Base-by-base conservation (phyloP, 2,113 vertebrate species). In the Rhinopomastus cyanomelas region DNA sequence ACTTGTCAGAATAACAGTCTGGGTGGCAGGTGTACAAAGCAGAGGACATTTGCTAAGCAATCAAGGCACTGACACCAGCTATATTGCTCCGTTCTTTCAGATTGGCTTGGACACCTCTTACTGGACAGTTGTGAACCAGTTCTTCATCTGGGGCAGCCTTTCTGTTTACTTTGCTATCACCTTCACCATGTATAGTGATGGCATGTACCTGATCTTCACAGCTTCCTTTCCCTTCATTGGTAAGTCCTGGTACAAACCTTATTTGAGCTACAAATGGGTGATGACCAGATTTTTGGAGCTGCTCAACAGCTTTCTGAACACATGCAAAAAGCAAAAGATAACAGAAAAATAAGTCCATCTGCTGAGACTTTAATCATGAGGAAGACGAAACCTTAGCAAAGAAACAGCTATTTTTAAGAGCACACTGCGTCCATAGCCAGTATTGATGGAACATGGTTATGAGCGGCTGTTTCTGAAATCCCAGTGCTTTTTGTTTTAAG, bases 61-160 rank as follows among this genome's bases (percentile, higher is more conserved):
- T 12, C 12, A 61, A 57, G 15, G 55, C 27, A 51, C 21, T 92
- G 62, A 92, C 46, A 34, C 10, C 5, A 61, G 2, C 10, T 81
- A 29, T 29, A 30, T 53, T n/a, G 19, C 6, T 75, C 51, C 13
- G 2, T 42, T 88, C 82, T 97, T 97, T 83, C 94, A 99, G 99
- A 96, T 99, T 78, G 98, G 98, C 44, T 95, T 99, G 94, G 98
- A 98, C 94, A 99, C 98, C 1, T 91, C 97, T 67, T 99, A 98
- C 96, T 99, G 99, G 99, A 99, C 99, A 3, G 93, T 98, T 11
- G 97, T 99, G 82, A 99, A 98, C 96, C 99, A 99, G 79, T 97
- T 99, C 87, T 98, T 99, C 88, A 97, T 98, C 62, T 99, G 99
- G 99, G 99, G 99, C 46, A 99, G 99, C 97, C 97, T 99, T 92